Evolutionary conservation across 1,140 invertebrate species (phyloP).

Genomic region (Charaxes varanes): DNA sequence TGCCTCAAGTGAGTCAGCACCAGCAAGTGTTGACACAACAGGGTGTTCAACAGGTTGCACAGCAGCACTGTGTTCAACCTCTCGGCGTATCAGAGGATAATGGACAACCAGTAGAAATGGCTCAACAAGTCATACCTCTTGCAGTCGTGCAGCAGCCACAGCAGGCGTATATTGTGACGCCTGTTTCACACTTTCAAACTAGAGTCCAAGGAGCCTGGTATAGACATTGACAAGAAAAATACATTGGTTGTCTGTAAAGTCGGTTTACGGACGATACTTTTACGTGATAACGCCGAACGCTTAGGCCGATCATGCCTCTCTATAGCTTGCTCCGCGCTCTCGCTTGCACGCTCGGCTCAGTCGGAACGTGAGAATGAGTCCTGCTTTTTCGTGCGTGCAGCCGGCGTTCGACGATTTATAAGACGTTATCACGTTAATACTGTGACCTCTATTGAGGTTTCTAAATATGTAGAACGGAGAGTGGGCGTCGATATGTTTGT

Average conservation of each 20-base stretch:
- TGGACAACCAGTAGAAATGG: slow-evolving; percentile 73
- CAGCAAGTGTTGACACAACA: slow-evolving; percentile 65
- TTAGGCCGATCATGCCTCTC: too few relatives aligned
- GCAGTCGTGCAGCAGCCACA: slow-evolving; percentile 76
- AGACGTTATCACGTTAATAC: too few relatives aligned
- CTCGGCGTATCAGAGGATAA: slow-evolving; percentile 63
- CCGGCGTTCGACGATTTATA: too few relatives aligned
- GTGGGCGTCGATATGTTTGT: slow-evolving; percentile 20
- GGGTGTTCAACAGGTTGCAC: slow-evolving; percentile 57
- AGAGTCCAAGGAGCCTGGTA: slow-evolving; percentile 70
- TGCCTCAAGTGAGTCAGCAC: slow-evolving; percentile 69
- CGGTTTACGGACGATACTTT: too few relatives aligned
- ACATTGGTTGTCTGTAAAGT: too few relatives aligned
- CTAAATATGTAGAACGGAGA: slow-evolving; percentile 19
- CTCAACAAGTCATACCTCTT: slow-evolving; percentile 77
- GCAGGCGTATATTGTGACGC: slow-evolving; percentile 77
- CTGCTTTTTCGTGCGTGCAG: too few relatives aligned
- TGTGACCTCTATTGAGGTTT: slow-evolving; percentile 14
- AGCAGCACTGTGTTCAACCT: slow-evolving; percentile 67
- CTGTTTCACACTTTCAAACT: slow-evolving; percentile 76
- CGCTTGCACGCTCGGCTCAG: too few relatives aligned
- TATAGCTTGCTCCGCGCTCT: too few relatives aligned
- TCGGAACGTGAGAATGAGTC: too few relatives aligned
- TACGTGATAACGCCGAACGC: too few relatives aligned
- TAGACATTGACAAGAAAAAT: slow-evolving; percentile 66